Percentiles rank a stretch among this genome's conserved stretches.
Evolutionary conservation across 2,113 vertebrate genomes (phyloP).

Genomic region (Ictidomys tridecemlineatus): DNA sequence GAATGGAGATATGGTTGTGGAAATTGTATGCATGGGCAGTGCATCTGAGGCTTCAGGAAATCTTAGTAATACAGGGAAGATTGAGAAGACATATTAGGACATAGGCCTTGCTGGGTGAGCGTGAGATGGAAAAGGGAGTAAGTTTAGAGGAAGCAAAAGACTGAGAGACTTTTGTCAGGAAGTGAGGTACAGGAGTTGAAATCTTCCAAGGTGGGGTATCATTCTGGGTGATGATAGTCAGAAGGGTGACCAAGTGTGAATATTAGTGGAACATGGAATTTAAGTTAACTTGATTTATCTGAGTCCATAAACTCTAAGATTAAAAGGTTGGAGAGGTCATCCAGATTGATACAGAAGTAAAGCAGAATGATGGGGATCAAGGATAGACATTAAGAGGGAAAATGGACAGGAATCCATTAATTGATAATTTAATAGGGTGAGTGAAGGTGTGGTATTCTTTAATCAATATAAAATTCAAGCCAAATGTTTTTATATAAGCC

Average conservation of each 20-base stretch:
- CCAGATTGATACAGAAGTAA: slow-evolving; percentile 44
- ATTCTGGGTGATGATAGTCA: slow-evolving; percentile 26
- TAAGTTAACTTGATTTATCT: slow-evolving; percentile 70
- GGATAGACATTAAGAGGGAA: background rate
- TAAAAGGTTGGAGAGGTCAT: slow-evolving; percentile 59
- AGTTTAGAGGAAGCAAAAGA: background rate
- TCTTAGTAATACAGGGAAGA: background rate
- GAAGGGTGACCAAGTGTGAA: slow-evolving; percentile 39
- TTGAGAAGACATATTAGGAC: background rate
- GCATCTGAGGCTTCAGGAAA: background rate
- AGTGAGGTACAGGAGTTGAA: background rate
- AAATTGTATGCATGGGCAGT: background rate
- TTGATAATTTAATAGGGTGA: background rate
- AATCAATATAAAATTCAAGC: background rate
- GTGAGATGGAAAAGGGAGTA: background rate
- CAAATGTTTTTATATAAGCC: background rate
- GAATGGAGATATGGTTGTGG: background rate
- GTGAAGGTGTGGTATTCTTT: background rate
- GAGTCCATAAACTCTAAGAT: slow-evolving; percentile 69
- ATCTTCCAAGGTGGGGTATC: background rate
- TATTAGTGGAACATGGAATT: slow-evolving; percentile 64
- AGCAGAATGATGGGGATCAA: background rate
- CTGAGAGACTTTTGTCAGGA: background rate
- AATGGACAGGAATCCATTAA: background rate
- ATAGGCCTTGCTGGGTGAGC: background rate